phyloP scores from a whole-genome alignment of 1,140 invertebrate genomes.

The Stegodyphus mimosarum region DNA sequence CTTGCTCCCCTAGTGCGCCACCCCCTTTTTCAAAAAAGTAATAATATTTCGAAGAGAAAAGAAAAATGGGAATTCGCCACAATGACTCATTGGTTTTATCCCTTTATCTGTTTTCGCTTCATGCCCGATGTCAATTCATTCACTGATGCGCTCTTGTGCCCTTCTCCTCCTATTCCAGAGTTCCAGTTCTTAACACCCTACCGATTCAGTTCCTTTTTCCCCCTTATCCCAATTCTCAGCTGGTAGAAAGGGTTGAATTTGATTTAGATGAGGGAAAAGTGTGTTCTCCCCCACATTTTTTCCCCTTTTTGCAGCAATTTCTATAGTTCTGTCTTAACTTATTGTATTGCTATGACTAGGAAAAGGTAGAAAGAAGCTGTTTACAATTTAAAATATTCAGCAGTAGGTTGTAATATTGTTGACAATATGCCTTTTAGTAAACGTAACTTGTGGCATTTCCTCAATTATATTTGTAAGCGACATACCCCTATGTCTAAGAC shows the following conservation, averaged over 20 bases:
- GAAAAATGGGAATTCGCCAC: constrained; percentile 28
- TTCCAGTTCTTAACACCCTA: constrained; percentile 22
- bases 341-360: too few species aligned
- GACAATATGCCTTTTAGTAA: too few species aligned
- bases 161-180: constrained; percentile 21
- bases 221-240: neutral
- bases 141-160: too few species aligned
- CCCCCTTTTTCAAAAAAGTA: constrained; percentile 26
- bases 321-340: too few species aligned
- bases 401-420: too few species aligned
- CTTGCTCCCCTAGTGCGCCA: too few species aligned
- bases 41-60: constrained; percentile 35
- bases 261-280: constrained; percentile 26
- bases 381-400: too few species aligned
- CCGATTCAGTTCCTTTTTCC: neutral
- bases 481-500: too few species aligned
- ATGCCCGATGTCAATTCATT: constrained; percentile 48
- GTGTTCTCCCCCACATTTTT: neutral
- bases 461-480: too few species aligned
- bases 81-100: constrained; percentile 54
- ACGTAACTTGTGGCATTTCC: too few species aligned
- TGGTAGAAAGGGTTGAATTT: constrained; percentile 53
- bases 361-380: too few species aligned
- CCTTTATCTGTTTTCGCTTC: constrained; percentile 57
- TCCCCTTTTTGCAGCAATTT: too few species aligned